Evolutionary conservation across 2,113 vertebrate species (phyloP).

Genomic region (Jacana jacana): DNA sequence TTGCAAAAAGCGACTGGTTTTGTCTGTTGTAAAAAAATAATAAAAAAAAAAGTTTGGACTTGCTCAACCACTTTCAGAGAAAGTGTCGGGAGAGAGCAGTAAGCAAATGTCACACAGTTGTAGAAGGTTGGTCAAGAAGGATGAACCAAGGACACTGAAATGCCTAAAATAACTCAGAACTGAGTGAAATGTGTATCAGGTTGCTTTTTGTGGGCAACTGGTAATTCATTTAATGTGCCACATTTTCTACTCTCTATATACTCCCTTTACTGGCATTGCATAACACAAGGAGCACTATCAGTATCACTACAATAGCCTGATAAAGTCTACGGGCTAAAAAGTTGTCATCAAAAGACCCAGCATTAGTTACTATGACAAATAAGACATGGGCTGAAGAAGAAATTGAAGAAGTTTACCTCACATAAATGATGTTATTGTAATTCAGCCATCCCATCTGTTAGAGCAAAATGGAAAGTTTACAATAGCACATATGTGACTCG

Average conservation of each 20-base stretch:
- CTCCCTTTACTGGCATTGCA: not conserved
- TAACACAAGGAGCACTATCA: not conserved
- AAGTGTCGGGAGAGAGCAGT: not conserved
- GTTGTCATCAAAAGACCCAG: not conserved
- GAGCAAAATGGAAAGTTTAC: not conserved
- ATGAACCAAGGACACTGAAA: not conserved
- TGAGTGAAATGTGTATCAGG: not conserved
- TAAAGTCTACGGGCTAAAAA: not conserved
- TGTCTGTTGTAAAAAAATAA: not conserved
- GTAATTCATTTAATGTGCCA: not conserved
- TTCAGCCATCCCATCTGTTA: not conserved
- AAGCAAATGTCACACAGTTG: not conserved
- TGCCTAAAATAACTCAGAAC: not conserved
- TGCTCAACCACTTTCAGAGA: not conserved
- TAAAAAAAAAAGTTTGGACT: not conserved
- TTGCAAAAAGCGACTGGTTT: not conserved
- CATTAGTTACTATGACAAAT: not conserved
- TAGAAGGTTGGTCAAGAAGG: not conserved
- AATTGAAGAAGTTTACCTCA: not conserved
- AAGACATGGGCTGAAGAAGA: not conserved
- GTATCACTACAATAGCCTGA: too few relatives aligned
- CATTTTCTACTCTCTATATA: not conserved
- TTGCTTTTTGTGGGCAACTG: not conserved
- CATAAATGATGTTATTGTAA: not conserved
- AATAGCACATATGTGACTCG: not conserved